A percentile compares a stretch with the other conserved stretches of the same genome.
Evolutionary conservation across 2,888 invertebrate genomes (phyloP).

Genomic region (Oeneis ivallda): DNA sequence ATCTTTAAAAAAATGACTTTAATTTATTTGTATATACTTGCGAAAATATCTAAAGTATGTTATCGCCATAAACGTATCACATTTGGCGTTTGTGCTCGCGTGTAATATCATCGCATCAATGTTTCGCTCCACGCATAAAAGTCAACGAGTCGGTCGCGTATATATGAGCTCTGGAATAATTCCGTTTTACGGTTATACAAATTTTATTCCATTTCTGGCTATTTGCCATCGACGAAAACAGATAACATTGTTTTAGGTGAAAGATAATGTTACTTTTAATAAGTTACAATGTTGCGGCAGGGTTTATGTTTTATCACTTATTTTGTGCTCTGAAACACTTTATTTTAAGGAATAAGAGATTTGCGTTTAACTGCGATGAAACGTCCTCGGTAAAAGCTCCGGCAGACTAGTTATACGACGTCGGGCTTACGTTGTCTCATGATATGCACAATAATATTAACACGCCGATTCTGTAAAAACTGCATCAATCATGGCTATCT

Average conservation of each 20-base stretch:
- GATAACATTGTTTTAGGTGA: constrained; percentile 31
- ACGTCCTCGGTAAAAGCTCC: too few relatives aligned
- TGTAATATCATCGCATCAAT: constrained; percentile 52
- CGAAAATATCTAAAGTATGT: constrained; percentile 5
- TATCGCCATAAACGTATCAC: constrained; percentile 6
- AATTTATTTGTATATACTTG: too few relatives aligned
- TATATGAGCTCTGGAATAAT: constrained; percentile 62
- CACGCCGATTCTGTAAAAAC: too few relatives aligned
- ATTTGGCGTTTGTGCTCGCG: constrained; percentile 22
- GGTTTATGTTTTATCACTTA: neutral
- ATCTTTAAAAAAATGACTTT: too few relatives aligned
- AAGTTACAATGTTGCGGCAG: constrained; percentile 10
- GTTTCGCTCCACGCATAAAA: constrained; percentile 61
- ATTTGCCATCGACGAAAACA: constrained; percentile 31
- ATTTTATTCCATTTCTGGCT: constrained; percentile 43
- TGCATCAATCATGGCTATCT: too few relatives aligned
- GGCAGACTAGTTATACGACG: too few relatives aligned
- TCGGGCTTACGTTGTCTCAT: too few relatives aligned
- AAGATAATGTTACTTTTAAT: constrained; percentile 15
- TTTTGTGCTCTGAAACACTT: constrained; percentile 4
- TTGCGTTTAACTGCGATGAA: neutral
- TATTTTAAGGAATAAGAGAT: neutral
- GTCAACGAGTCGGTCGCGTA: constrained; percentile 55
- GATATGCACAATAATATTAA: too few relatives aligned
- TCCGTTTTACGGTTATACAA: constrained; percentile 69